Evolutionary conservation across 2,797 vertebrate genomes (phyloP), one percentile per base, ranked within the genome.

Genomic region (Danio choprae): DNA sequence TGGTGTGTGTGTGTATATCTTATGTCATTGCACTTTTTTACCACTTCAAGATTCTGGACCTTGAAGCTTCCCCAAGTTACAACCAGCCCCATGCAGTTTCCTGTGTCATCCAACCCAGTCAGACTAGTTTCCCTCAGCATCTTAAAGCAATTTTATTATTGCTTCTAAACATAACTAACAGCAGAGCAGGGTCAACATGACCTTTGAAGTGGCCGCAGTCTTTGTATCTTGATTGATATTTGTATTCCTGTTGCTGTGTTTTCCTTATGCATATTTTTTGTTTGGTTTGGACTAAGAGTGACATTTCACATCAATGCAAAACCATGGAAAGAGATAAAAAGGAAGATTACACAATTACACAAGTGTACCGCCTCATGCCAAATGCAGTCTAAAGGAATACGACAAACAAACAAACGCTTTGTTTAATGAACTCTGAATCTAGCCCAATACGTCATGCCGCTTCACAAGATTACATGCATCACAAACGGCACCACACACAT

Each of bases 381-480:
- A 65, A 69, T 48, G 29, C 43, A 40, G 7, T 58, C 41, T 56
- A 59, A 59, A 59, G 43, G 6, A 46, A 77, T 43, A 18, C 6
- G n/a, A 59, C 12, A 65, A 64, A 56, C 7, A 68, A 77, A 69
- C 15, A 22, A 50, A 78, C 38, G 12, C n/a, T 78, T 46, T 15
- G 67, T 78, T 16, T 51, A 20, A 13, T 22, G 7, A 78, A 15
- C 74, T 58, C 53, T 77, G 65, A 76, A 70, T 60, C 5, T 41
- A 40, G 55, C 55, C 65, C 36, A 60, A 50, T 22, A 50, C 50
- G 43, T 60, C 55, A 68, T 50, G 62, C 38, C 44, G 36, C 43
- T 69, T 6, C 58, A 69, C n/a, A 60, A 59, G 65, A 78, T 78
- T 78, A 69, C 76, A 70, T 50, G 55, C 44, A 69, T 69, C 13